Evolutionary conservation across 2,113 vertebrate species (phyloP).

Genomic region (Pteropus alecto): DNA sequence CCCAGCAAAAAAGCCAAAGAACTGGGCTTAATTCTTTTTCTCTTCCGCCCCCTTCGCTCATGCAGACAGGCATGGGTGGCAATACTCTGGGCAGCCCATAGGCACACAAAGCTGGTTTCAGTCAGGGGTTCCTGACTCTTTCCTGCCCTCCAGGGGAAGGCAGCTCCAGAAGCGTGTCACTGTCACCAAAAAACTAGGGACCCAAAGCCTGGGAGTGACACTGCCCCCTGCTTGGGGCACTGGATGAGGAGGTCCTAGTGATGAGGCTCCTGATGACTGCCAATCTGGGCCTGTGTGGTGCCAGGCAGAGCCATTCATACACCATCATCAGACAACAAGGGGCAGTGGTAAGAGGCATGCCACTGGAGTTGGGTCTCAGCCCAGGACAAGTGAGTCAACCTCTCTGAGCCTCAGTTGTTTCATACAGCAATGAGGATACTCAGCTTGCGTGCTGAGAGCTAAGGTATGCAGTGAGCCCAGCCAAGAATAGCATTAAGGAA

Average conservation of each 20-base stretch:
- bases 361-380: rapidly evolving
- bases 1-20: not conserved
- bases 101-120: rapidly evolving
- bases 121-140: not conserved
- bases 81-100: not conserved
- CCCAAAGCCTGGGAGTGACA: not conserved
- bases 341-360: rapidly evolving
- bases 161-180: not conserved
- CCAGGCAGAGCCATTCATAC: not conserved
- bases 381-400: no score
- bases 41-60: not conserved
- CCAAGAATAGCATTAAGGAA: rapidly evolving
- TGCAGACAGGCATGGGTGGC: rapidly evolving
- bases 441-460: not conserved
- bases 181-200: not conserved
- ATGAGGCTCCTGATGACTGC: not conserved
- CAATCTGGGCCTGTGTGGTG: not conserved
- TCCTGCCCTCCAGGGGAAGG: not conserved
- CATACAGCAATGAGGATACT: rapidly evolving
- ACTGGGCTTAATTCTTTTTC: rapidly evolving
- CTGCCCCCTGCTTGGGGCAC: not conserved
- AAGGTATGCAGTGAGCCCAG: rapidly evolving
- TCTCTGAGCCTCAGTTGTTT: not conserved
- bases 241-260: no score
- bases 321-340: not conserved